A percentile compares a stretch with the other conserved stretches of the same genome.
phyloP scores from a whole-genome alignment of 2,888 invertebrate genomes.

The Cephus pygmeus region DNA sequence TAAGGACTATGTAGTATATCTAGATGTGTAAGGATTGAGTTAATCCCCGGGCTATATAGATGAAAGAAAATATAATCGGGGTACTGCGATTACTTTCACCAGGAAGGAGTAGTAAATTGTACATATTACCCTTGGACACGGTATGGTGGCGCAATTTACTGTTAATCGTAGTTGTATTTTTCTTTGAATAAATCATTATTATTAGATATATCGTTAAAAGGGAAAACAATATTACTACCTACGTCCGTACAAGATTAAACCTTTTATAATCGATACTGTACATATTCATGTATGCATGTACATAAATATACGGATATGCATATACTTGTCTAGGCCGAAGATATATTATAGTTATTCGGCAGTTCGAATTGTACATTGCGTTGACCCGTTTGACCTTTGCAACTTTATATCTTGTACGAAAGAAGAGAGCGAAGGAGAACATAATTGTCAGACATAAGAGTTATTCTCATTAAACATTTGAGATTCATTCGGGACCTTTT shows the following conservation, averaged over 20 bases:
- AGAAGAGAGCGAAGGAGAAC: too few relatives aligned
- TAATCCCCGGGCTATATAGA: constrained; percentile 23
- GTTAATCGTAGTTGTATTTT: constrained; percentile 62
- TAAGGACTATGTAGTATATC: constrained; percentile 25
- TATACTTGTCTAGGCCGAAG: neutral
- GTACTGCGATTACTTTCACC: constrained; percentile 26
- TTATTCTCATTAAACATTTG: neutral
- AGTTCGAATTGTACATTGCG: neutral
- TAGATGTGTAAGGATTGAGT: constrained; percentile 13
- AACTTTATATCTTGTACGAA: too few relatives aligned
- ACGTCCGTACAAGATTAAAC: constrained; percentile 6
- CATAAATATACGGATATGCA: neutral
- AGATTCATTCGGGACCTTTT: neutral
- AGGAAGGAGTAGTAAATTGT: constrained; percentile 43
- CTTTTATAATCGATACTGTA: neutral
- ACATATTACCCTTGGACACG: constrained; percentile 56
- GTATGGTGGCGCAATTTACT: constrained; percentile 57
- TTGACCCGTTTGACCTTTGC: too few relatives aligned
- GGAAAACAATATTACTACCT: constrained; percentile 7
- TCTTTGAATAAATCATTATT: constrained; percentile 60
- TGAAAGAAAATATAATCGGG: constrained; percentile 11
- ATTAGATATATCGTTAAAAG: constrained; percentile 43
- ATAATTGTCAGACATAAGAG: too few relatives aligned
- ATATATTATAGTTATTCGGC: neutral
- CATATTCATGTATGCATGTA: neutral